phyloP scores from a whole-genome alignment of 2,888 invertebrate genomes.

The Taenaris catops region DNA sequence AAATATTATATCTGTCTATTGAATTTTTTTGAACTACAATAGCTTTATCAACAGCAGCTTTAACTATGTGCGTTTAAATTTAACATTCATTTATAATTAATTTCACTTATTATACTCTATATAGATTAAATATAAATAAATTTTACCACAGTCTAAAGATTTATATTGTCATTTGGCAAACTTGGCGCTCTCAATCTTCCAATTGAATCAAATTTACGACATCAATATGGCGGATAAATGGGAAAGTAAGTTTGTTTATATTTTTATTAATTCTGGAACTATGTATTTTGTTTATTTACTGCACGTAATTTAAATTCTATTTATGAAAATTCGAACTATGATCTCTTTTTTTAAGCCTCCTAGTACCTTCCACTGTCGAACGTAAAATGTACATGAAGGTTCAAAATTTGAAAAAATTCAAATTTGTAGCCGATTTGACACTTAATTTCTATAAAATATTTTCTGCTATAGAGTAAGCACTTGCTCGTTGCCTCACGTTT shows the following conservation, averaged over 20 bases:
- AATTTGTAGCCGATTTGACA: slow-evolving; percentile 65
- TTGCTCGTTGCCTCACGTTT: slow-evolving; percentile 19
- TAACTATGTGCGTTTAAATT: too few species aligned
- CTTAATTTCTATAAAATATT: slow-evolving; percentile 22
- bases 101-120: too few species aligned
- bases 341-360: slow-evolving; percentile 23
- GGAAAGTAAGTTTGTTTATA: slow-evolving; percentile 85
- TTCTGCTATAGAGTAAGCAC: slow-evolving; percentile 18
- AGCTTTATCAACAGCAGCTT: too few species aligned
- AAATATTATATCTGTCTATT: too few species aligned
- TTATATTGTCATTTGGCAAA: slow-evolving; percentile 26
- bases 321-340: slow-evolving; percentile 22
- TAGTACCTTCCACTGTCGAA: slow-evolving; percentile 32
- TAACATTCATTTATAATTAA: too few species aligned
- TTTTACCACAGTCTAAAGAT: slow-evolving; percentile 18
- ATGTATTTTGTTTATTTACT: slow-evolving; percentile 3
- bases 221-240: slow-evolving; percentile 90
- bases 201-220: slow-evolving; percentile 62
- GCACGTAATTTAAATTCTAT: slow-evolving; percentile 17
- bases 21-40: too few species aligned
- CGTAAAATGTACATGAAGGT: slow-evolving; percentile 34
- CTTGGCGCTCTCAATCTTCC: slow-evolving; percentile 68
- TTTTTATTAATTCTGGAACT: slow-evolving; percentile 32
- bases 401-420: slow-evolving; percentile 80
- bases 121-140: slow-evolving; percentile 43